A percentile compares a stretch with the other conserved stretches of the same genome.
phyloP scores from a whole-genome alignment of 1,140 invertebrate species.

The Armadillidium nasatum region DNA sequence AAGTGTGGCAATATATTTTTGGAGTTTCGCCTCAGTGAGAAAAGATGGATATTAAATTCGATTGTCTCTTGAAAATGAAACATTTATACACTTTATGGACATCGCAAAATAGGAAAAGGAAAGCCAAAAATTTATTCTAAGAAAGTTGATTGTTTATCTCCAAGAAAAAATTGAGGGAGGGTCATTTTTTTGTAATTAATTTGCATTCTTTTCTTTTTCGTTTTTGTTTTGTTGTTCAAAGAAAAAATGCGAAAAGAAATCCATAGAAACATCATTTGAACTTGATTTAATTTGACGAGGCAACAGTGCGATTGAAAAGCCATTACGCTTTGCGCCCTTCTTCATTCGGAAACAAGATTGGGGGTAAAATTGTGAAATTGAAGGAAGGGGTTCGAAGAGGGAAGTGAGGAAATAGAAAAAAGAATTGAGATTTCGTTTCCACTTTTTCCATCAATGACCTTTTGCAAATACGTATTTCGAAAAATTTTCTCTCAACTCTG shows the following conservation, averaged over 20 bases:
- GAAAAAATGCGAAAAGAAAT: too few relatives aligned
- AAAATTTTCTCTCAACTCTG: too few relatives aligned
- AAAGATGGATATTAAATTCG: slow-evolving; percentile 1
- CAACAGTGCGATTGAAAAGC: not conserved
- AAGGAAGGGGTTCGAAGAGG: not conserved
- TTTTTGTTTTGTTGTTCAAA: too few relatives aligned
- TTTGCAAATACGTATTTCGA: not conserved
- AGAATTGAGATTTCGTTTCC: not conserved
- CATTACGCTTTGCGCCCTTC: not conserved
- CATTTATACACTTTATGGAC: slow-evolving; percentile 2
- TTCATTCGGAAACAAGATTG: not conserved
- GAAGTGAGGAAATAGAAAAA: not conserved
- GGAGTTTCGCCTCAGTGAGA: not conserved
- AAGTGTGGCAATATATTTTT: not conserved
- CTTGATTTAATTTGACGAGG: not conserved
- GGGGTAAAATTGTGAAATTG: not conserved
- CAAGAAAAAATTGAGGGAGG: too few relatives aligned
- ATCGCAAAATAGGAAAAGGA: too few relatives aligned
- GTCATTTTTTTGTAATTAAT: too few relatives aligned
- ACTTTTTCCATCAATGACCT: not conserved
- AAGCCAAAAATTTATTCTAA: too few relatives aligned
- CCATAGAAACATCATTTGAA: not conserved
- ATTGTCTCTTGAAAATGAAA: not conserved
- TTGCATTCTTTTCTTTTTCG: too few relatives aligned
- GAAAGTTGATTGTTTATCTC: too few relatives aligned